Evolutionary conservation across 2,113 vertebrate species (phyloP).

Genomic region (Tragelaphus buxtoni): DNA sequence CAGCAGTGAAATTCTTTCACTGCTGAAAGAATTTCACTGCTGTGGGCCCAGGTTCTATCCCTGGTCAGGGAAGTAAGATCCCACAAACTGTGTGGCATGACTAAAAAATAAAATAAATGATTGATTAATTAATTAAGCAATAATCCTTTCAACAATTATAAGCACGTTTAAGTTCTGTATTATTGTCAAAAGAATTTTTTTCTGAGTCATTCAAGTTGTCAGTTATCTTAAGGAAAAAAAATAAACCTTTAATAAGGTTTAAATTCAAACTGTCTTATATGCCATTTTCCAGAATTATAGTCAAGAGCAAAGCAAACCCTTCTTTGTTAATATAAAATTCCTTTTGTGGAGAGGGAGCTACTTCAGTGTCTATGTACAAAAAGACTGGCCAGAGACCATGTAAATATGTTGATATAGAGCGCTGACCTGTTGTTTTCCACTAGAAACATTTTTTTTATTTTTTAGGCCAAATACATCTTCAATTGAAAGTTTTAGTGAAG

Average conservation of each 20-base stretch:
- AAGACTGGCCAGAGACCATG: neutral
- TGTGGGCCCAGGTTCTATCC: neutral
- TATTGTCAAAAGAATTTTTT: neutral
- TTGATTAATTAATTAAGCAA: neutral
- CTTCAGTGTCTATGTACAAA: neutral
- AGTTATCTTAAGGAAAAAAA: neutral
- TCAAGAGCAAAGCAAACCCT: neutral
- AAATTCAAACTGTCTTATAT: neutral
- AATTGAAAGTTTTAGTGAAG: neutral
- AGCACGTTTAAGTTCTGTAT: neutral
- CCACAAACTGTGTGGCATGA: neutral
- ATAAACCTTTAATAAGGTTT: neutral
- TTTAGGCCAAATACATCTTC: neutral
- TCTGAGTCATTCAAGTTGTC: neutral
- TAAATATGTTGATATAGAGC: neutral
- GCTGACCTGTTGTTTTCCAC: neutral
- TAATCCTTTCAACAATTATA: neutral
- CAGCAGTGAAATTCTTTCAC: neutral
- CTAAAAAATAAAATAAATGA: neutral
- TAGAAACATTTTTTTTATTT: neutral
- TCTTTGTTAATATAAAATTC: neutral
- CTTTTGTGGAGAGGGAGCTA: neutral
- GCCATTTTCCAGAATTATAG: neutral
- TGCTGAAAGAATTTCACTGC: neutral
- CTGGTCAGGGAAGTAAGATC: neutral